Base-by-base conservation (phyloP, 1,140 invertebrate genomes). In the Caenorhabditis latens region DNA sequence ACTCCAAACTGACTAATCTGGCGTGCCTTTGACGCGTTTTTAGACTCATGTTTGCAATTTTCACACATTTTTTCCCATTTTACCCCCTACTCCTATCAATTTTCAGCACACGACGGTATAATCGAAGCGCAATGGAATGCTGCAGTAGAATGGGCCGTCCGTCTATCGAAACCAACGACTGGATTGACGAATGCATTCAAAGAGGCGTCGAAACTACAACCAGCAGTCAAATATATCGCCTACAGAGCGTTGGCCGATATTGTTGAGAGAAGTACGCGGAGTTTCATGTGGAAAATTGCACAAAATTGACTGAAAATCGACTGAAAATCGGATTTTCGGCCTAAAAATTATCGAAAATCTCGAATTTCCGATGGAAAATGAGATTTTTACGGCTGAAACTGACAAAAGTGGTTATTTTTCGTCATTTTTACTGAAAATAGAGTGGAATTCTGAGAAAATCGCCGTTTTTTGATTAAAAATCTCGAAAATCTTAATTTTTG, bases 241-340 rank as follows among this genome's bases (percentile, higher is more conserved):
- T 85, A 85, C 21, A 19, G 84, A 85, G 63, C 46, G 3, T 40
- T 85, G 65, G 84, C 84, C 40, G 46, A 58, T 40, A 75, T 85
- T 43, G 2, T 85, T 2, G 63, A 50, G 21, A 53, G 67, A 50
- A 84, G 82, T 84, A n/a, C 1, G 79, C 21, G 3, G 48, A 55
- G 0, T n/a, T 65, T 65, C n/a, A 7, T 13, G 7, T 14, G 13
- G 19, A 55, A 48, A 53, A n/a, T 6, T 0, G 0, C 21, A 4
- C 19, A 48, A 53, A 79, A 24, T 14, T 13, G 19, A 48, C 16
- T 21, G 46, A 50, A 53, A 50, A 9, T 21, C 13, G 43, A n/a
- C n/a, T n/a, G 50, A 50, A 50, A 9, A 50, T 32, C 32, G 32
- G 1, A 50, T 50, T 50, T 50, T 4, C 9, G 4, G 50, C 0